Evolutionary conservation across 2,797 vertebrate species (phyloP), one percentile per base, ranked within the genome.

Genomic region (Emys orbicularis): DNA sequence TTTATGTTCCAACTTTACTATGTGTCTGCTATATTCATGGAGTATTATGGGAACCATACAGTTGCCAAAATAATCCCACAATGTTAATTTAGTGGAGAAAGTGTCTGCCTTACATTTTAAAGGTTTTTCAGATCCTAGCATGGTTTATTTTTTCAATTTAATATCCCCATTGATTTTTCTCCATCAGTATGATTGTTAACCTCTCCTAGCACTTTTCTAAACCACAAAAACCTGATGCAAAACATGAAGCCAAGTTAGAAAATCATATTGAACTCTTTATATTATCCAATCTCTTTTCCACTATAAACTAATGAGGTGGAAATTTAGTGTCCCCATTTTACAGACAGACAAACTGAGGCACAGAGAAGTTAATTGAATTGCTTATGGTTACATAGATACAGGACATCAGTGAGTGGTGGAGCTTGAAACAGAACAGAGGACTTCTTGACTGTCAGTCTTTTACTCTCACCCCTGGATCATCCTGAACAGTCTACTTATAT

Each of bases 81-180:
- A 13, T 52, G 21, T 85, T 82, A 81, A 92, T 56, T 5, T 23
- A 47, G 15, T 10, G 91, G 49, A 79, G 74, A 87, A 94, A 76
- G 6, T 52, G 18, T 4, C 68, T 83, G 18, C 8, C 13, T 95
- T 93, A 84, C 88, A 81, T 90, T 76, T 86, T 72, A 88, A 91
- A 84, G 52, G 85, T 96, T 92, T 65, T 96, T 95, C 88, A 90
- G 76, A 85, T 65, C 93, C 83, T 34, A 37, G 41, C 19, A 72
- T 65, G 41, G 12, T 5, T 47, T 85, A n/a, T 57, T 34, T 79
- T 61, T 37, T 80, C 23, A 84, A 57, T 29, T 84, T 12, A 8
- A 50, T 0, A 27, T 47, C 27, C 27, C 41, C 41, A 21, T 85
- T 47, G 65, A 9, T 79, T 86, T 90, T 90, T 92, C 27, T 54